These are phyloP conservation scores for Steinernema khuongi DNA, from an alignment of 1,140 invertebrate genomes.

Conservation along the genomic window DNA sequence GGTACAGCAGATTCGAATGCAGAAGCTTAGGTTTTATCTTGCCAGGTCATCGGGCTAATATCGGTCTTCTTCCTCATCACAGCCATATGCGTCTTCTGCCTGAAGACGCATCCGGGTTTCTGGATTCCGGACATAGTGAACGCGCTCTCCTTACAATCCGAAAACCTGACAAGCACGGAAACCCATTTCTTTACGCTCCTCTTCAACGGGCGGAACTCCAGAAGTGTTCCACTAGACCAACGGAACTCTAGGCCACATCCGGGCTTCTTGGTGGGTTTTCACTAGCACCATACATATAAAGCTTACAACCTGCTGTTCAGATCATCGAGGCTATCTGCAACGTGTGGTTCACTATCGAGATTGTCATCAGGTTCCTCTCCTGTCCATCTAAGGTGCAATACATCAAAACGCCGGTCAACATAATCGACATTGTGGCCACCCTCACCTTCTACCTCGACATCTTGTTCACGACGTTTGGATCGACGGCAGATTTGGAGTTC, in stretches of 20 bases:
- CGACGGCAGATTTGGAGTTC: slow-evolving; percentile 80
- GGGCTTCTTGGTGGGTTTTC: slow-evolving; percentile 45
- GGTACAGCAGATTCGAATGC: slow-evolving; percentile 63
- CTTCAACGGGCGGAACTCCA: slow-evolving; percentile 36
- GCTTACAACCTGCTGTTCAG: slow-evolving; percentile 67
- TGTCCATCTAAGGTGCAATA: slow-evolving; percentile 82
- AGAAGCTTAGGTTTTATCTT: slow-evolving; percentile 46
- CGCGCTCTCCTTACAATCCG: not conserved
- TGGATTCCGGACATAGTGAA: slow-evolving; percentile 67
- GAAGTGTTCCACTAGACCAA: slow-evolving; percentile 48
- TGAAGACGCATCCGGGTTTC: slow-evolving; percentile 85
- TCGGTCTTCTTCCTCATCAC: slow-evolving; percentile 98
- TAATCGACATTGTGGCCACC: slow-evolving; percentile 86
- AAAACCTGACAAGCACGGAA: not conserved
- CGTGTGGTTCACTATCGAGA: slow-evolving; percentile 90
- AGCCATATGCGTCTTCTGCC: slow-evolving; percentile 89
- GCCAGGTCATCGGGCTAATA: slow-evolving; percentile 86
- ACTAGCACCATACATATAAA: not conserved
- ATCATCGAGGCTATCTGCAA: slow-evolving; percentile 89
- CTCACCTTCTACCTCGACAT: slow-evolving; percentile 83
- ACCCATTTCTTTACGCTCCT: slow-evolving; percentile 13
- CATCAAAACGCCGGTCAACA: slow-evolving; percentile 78
- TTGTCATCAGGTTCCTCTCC: slow-evolving; percentile 68
- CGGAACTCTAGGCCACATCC: slow-evolving; percentile 55
- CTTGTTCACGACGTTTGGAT: slow-evolving; percentile 46